Percentiles rank a stretch among this genome's conserved stretches.
Evolutionary conservation across 2,113 vertebrate genomes (phyloP).

Genomic region (Charina bottae): DNA sequence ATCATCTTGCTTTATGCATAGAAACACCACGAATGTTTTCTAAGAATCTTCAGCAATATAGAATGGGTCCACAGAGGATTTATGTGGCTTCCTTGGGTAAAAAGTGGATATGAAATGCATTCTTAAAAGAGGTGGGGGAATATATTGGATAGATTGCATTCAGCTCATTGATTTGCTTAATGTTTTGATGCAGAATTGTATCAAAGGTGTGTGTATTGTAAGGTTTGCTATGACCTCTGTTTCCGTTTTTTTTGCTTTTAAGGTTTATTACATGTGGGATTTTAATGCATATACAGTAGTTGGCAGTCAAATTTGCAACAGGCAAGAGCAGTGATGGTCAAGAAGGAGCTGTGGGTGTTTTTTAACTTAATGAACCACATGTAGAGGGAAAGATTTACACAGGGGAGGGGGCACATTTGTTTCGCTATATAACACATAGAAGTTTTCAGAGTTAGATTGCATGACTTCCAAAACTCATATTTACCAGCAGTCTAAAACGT

Average conservation of each 20-base stretch:
- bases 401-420: neutral
- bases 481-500: conserved; percentile 45
- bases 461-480: conserved; percentile 53
- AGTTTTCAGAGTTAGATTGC: conserved; percentile 49
- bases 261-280: neutral
- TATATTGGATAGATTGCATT: neutral
- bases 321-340: neutral
- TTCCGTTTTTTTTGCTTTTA: neutral
- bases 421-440: conserved; percentile 23
- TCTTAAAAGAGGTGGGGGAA: too few relatives aligned
- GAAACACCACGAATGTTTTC: neutral
- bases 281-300: neutral
- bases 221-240: neutral
- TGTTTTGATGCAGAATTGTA: neutral
- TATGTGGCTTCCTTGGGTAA: too few relatives aligned
- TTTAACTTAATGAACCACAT: conserved; percentile 8
- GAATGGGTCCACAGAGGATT: neutral
- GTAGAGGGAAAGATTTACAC: neutral
- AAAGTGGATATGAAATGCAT: neutral
- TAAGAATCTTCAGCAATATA: neutral
- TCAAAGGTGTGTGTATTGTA: neutral
- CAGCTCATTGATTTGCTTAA: neutral
- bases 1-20: neutral
- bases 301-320: neutral
- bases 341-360: neutral